These are phyloP conservation scores for Poeciliopsis presidionis DNA, from an alignment of 2,797 vertebrate genomes.

Conservation along the genomic window DNA sequence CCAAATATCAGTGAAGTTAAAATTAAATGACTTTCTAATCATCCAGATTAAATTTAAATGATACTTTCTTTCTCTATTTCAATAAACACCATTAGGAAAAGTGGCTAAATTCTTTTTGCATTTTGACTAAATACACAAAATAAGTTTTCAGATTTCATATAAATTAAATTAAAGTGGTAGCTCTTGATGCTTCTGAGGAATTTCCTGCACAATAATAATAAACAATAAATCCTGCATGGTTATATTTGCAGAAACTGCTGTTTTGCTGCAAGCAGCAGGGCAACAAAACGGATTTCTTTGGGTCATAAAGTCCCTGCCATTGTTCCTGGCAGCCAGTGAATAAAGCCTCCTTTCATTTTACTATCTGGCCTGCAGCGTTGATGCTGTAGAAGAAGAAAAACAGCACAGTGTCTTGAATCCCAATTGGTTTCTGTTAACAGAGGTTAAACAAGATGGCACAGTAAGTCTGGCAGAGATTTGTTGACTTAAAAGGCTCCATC, in stretches of 20 bases:
- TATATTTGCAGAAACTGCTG: neutral
- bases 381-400: conserved; percentile 40
- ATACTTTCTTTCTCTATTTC: too few species aligned
- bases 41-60: neutral
- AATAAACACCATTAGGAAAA: too few species aligned
- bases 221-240: neutral
- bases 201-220: neutral
- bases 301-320: conserved; percentile 51
- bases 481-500: conserved; percentile 56
- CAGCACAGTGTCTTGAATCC: conserved; percentile 71
- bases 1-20: too few species aligned
- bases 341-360: conserved; percentile 54
- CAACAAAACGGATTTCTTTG: conserved; percentile 52
- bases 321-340: conserved; percentile 58
- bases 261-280: conserved; percentile 39
- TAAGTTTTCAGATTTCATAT: neutral
- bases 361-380: conserved; percentile 52
- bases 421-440: conserved; percentile 62
- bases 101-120: too few species aligned
- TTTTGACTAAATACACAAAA: neutral
- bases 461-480: conserved; percentile 65
- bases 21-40: too few species aligned
- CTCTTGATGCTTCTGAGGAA: neutral
- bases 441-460: conserved; percentile 61
- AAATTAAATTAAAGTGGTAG: neutral